Evolutionary conservation across 2,888 invertebrate species (phyloP), one percentile per base, ranked within the genome.

Genomic region (Lottia scabra): DNA sequence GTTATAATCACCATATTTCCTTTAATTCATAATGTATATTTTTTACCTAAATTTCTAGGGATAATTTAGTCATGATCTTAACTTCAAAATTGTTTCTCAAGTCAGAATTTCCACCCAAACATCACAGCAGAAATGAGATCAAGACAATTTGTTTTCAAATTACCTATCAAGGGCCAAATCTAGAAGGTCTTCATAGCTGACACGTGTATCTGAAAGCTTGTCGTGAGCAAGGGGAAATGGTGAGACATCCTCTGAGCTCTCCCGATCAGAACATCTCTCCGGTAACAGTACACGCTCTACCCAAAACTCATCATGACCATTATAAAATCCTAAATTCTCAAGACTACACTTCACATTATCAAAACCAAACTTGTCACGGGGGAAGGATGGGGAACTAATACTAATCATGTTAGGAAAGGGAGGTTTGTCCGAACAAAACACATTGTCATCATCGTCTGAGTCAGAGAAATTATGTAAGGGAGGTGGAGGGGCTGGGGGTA

Each of bases 121-220:
- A 38, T 38, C 38, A 10, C 10, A 38, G 38, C 38, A 38, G 38
- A 38, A 38, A 38, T 38, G 38, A 38, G 38, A 38, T 38, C 38
- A 38, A 38, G 30, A 4, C 30, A 67, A 66, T 65, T 26, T 23
- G 16, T n/a, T 44, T 56, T 63, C 44, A 76, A 78, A 78, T 84
- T 86, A 86, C 86, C 86, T 86, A 87, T 96, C 96, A 16, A 94
- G 93, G 16, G 96, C 95, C 87, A 97, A 97, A 87, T 96, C 96
- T 70, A 96, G 89, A 72, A 97, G 91, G 90, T 97, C 96, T 88
- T 97, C 97, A 83, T 96, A 96, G 66, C 96, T 96, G 0, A 96
- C 96, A 78, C 82, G 86, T 81, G 95, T 94, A 85, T 96, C 96
- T 65, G 93, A 92, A 81, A 92, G 88, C 80, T 88, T 89, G 82